Conservation (phyloP, 2,113 vertebrate genomes). For the Prinia subflava region DNA sequence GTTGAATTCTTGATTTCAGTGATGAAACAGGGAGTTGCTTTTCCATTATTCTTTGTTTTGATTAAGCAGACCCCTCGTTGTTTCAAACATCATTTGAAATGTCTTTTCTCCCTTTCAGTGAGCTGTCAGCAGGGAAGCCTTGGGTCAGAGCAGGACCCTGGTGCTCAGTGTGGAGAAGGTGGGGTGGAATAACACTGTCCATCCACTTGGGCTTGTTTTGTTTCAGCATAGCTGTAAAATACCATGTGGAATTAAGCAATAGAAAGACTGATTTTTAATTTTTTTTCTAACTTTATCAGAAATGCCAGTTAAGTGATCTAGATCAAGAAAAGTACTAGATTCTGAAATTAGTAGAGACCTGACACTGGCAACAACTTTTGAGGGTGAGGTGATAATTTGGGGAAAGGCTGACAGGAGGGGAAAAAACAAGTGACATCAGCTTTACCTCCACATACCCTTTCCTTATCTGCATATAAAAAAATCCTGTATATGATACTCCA, state of each 20-base stretch:
- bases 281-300: rapidly evolving
- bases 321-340: not conserved
- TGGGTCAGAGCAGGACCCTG: not conserved
- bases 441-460: not conserved
- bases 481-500: not conserved
- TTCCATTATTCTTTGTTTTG: not conserved
- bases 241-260: not conserved
- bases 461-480: not conserved
- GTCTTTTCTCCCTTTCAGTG: not conserved
- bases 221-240: not conserved
- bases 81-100: not conserved
- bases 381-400: not conserved
- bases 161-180: not conserved
- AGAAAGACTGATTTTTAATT: not conserved
- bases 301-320: not conserved
- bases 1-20: not conserved
- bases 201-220: not conserved
- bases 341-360: not conserved
- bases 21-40: not conserved
- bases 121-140: not conserved
- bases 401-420: not conserved
- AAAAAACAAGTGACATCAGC: not conserved
- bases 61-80: not conserved
- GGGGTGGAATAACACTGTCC: not conserved
- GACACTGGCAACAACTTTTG: not conserved